Evolutionary conservation across 2,797 vertebrate species (phyloP).

Genomic region (Cichlasoma orientale): DNA sequence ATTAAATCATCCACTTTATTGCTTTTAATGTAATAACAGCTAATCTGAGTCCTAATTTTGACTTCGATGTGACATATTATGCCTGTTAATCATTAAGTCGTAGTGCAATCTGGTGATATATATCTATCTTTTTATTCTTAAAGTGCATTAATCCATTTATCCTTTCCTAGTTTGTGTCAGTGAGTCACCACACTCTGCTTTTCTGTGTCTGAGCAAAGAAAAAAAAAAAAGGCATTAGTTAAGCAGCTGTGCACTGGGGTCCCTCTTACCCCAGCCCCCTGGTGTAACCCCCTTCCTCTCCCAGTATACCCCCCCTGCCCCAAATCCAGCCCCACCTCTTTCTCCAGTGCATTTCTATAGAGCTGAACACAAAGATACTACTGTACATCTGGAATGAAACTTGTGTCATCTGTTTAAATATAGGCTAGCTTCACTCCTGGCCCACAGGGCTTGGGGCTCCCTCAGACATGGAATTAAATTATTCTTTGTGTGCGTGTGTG

Average conservation of each 20-base stretch:
- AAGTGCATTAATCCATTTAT: constrained; percentile 49
- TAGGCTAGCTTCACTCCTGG: constrained; percentile 71
- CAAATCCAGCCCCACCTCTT: constrained; percentile 37
- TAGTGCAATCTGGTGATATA: not conserved
- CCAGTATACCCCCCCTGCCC: constrained; percentile 9
- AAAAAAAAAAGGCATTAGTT: constrained; percentile 75
- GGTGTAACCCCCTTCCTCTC: constrained; percentile 60
- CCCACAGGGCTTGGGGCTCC: constrained; percentile 68
- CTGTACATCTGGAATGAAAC: constrained; percentile 87
- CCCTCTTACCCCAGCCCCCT: constrained; percentile 53
- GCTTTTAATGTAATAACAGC: constrained; percentile 65
- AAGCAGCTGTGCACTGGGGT: constrained; percentile 82
- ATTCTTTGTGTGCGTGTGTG: constrained; percentile 48
- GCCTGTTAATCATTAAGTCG: constrained; percentile 49
- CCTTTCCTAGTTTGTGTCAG: constrained; percentile 51
- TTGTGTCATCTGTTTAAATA: constrained; percentile 86
- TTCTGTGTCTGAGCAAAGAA: constrained; percentile 56
- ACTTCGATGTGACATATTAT: constrained; percentile 48
- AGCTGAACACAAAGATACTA: constrained; percentile 82
- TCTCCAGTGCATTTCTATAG: constrained; percentile 81
- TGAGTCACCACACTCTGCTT: constrained; percentile 61
- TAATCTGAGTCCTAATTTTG: constrained; percentile 64
- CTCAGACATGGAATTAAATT: constrained; percentile 80
- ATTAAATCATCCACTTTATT: constrained; percentile 67
- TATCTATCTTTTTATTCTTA: constrained; percentile 26